Evolutionary conservation across 2,113 vertebrate species (phyloP), one percentile per base, ranked within the genome.

Genomic region (Rhinoderma darwinii): DNA sequence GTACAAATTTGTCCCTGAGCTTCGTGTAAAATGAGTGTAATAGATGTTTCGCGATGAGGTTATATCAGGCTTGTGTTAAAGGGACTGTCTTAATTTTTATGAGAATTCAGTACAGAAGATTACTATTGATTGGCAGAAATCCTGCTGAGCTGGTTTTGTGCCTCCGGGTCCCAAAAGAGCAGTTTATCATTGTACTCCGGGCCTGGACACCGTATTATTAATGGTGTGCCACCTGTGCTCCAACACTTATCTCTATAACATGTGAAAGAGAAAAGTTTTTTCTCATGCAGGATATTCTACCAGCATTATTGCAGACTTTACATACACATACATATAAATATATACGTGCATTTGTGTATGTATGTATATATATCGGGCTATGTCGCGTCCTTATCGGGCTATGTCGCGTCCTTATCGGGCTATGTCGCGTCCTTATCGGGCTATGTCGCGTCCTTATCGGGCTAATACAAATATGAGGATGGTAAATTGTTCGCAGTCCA

Each of bases 1-100:
- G 79, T 43, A 27, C 14, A 17, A 63, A 82, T 66, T 25, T 80
- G 77, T 80, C 77, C 35, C 51, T 37, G 15, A 30, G 79, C 78
- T 30, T 81, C 7, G 39, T 12, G 27, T n/a, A 51, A 54, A 51
- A 78, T 35, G 15, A 51, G 30, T 25, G 14, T 44, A 30, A 47
- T 51, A 39, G 15, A 39, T 17, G 35, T 1, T 0, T 11, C 3
- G 50, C 15, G 76, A 35, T 59, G 51, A 41, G 30, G 30, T 35
- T 56, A 25, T 18, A 37, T 22, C 76, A 25, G 32, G n/a, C 32
- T n/a, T 0, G 20, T 32, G 17, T 54, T 78, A 32, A 78, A 54
- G 51, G 7, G 12, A 12, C 32, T 14, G 32, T 20, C 47, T 22
- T 54, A 0, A 35, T 37, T 0, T 78, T 32, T 75, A 11, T n/a